A percentile compares a stretch with the other conserved stretches of the same genome.
Conservation (phyloP, 2,113 vertebrate species). For the Rhombomys opimus region DNA sequence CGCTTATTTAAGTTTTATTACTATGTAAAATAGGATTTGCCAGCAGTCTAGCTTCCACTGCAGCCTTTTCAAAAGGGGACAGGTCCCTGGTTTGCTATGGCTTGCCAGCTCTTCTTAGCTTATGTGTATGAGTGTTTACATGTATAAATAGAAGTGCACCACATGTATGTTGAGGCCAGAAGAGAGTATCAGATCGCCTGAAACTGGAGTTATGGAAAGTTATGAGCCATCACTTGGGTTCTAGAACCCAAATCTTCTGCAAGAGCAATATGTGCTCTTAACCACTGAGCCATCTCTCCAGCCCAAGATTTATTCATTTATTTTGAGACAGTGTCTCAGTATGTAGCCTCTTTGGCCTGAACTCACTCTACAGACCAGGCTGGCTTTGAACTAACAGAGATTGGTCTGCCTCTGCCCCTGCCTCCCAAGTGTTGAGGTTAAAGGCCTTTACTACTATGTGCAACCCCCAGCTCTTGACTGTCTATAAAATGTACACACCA, state of each 20-base stretch:
- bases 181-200: not conserved
- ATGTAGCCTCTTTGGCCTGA: too few species aligned
- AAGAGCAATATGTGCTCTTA: not conserved
- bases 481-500: not conserved
- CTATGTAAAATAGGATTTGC: not conserved
- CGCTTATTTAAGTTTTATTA: not conserved
- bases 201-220: not conserved
- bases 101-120: too few species aligned
- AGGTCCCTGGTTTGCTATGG: not conserved
- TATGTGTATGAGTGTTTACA: too few species aligned
- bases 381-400: too few species aligned
- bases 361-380: too few species aligned
- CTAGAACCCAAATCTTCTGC: not conserved
- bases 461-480: not conserved
- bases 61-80: not conserved
- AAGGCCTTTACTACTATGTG: too few species aligned
- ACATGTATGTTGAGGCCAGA: too few species aligned
- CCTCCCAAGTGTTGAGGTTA: too few species aligned
- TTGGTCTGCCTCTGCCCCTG: too few species aligned
- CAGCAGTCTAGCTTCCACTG: not conserved
- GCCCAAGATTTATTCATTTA: not conserved
- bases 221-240: not conserved
- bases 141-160: too few species aligned
- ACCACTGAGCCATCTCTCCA: not conserved
- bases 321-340: not conserved